Evolutionary conservation across 2,797 vertebrate species (phyloP), one percentile per base, ranked within the genome.

Genomic region (Acanthurus lineatus): DNA sequence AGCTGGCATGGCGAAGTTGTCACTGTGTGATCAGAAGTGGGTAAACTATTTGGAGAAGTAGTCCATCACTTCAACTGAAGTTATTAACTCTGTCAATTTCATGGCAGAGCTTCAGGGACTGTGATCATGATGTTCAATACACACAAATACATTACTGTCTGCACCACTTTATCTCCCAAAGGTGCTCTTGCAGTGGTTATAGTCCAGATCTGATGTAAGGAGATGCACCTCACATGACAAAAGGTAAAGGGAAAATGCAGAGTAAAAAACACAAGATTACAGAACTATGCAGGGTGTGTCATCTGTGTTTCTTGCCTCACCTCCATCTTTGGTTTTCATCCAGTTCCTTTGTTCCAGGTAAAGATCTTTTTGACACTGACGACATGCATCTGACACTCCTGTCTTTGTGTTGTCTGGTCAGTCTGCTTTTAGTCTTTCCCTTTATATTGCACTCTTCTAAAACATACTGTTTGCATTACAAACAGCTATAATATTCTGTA

Each of bases 51-150:
- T 51, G 54, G 66, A 74, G 77, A 32, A 74, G 70, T 25, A 35
- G 82, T 74, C 77, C 64, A 12, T 83, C 80, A 79, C 53, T 62
- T 69, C 62, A 61, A 54, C 65, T 47, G 51, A 25, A 74, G 54
- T 86, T 78, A 75, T 82, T 78, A 83, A 73, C 77, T 73, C 75
- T 73, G 77, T 85, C 80, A 69, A 53, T 73, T 57, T 66, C 61
- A 79, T n/a, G 71, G 57, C 17, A 17, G 60, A 73, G 53, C 82
- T 77, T 85, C 89, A 86, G 57, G 38, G 48, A 51, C 59, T 52
- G 73, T 71, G 82, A 62, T 81, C 77, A 73, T 28, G 53, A 84
- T 77, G 86, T 65, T 3, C 52, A 74, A 83, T 53, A 51, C 49
- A 59, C 77, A 69, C 67, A 73, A 35, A 47, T 67, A 78, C 85